Conservation (phyloP, 2,113 vertebrate genomes). For the Pipra filicauda region DNA sequence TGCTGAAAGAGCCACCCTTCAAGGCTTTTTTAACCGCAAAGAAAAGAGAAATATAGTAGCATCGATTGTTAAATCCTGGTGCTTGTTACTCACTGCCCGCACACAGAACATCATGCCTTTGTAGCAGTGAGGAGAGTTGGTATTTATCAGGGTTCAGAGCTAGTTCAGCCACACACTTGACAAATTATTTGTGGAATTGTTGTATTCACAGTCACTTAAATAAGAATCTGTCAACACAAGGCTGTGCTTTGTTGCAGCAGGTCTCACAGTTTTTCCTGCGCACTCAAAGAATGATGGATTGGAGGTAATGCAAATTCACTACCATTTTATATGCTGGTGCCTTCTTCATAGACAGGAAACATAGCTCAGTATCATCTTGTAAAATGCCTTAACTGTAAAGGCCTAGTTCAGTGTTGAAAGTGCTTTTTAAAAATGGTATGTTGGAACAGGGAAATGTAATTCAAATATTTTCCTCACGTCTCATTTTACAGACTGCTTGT, state of each 20-base stretch:
- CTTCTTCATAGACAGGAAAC: conserved; percentile 85
- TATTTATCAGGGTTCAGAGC: conserved; percentile 93
- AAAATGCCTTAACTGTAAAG: conserved; percentile 86
- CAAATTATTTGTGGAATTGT: conserved; percentile 99
- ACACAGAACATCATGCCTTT: conserved; percentile 71
- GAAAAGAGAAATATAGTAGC: conserved; percentile 77
- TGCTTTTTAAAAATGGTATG: conserved; percentile 66
- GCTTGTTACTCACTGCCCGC: conserved; percentile 72
- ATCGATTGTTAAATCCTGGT: conserved; percentile 77
- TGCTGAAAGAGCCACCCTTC: conserved; percentile 54
- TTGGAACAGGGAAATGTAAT: conserved; percentile 61
- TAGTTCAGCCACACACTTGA: conserved; percentile 97
- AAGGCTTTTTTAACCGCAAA: conserved; percentile 70
- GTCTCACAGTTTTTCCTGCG: conserved; percentile 80
- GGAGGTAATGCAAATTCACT: conserved; percentile 98
- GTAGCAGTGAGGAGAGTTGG: conserved; percentile 76
- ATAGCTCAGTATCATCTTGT: conserved; percentile 96
- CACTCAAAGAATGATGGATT: conserved; percentile 93
- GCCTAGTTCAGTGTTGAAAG: conserved; percentile 68
- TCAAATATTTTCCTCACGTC: conserved; percentile 70
- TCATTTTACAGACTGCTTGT: conserved; percentile 51
- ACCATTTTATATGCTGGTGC: conserved; percentile 96
- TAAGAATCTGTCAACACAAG: conserved; percentile 97
- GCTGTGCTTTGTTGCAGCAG: conserved; percentile 83
- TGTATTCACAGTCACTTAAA: conserved; percentile 99